These are phyloP conservation scores for Calypte anna DNA, from an alignment of 2,113 vertebrate species.

Conservation along the genomic window DNA sequence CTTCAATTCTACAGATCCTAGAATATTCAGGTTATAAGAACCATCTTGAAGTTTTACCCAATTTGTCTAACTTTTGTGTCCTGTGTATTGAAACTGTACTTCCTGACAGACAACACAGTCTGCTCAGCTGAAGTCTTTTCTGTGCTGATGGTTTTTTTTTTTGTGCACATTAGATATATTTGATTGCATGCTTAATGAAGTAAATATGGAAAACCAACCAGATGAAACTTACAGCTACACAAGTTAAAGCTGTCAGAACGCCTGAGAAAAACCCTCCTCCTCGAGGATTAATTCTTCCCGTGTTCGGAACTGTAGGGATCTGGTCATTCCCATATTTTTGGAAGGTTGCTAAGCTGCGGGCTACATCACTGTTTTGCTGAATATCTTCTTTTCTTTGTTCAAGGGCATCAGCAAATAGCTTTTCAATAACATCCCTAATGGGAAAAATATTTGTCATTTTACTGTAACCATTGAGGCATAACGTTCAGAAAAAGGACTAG, in stretches of 20 bases:
- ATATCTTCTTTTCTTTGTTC: constrained; percentile 83
- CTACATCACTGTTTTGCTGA: constrained; percentile 79
- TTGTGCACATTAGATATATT: background rate
- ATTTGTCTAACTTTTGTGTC: background rate
- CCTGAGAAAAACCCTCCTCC: constrained; percentile 91
- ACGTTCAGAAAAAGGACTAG: background rate
- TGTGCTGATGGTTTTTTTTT: background rate
- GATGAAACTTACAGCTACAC: constrained; percentile 86
- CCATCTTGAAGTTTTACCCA: background rate
- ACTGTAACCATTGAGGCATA: background rate
- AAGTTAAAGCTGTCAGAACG: constrained; percentile 87
- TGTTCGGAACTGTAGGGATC: constrained; percentile 57
- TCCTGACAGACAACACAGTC: background rate
- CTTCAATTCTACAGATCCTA: background rate
- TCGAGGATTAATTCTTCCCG: constrained; percentile 72
- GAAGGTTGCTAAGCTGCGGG: constrained; percentile 84
- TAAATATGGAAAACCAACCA: background rate
- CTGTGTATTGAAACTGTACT: background rate
- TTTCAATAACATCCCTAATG: constrained; percentile 88
- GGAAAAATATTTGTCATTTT: constrained; percentile 30
- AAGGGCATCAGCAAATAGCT: constrained; percentile 85
- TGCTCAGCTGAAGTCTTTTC: background rate
- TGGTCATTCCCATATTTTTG: constrained; percentile 87
- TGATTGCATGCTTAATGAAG: background rate
- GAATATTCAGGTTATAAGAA: background rate